Evolutionary conservation across 2,888 invertebrate genomes (phyloP), one percentile per base, ranked within the genome.

Genomic region (Drosophila multiciliata): DNA sequence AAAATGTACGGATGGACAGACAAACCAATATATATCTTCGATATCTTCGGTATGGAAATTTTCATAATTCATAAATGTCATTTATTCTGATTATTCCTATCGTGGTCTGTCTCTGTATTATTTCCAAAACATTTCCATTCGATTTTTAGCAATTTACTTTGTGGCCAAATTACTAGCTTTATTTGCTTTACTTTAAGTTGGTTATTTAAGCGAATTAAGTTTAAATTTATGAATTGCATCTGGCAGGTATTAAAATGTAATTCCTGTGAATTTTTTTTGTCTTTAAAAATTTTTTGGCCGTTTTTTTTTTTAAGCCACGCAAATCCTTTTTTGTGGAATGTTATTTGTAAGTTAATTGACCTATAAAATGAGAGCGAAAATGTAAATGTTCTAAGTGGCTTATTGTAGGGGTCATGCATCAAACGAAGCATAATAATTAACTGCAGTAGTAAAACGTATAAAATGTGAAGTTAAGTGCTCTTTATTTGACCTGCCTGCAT

Each of bases 131-230:
- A 72, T 60, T 67, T 42, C 32, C 61, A 58, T 61, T 64, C 49
- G 42, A 64, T 32, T 50, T 59, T 49, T 26, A 12, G 38, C 35
- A 35, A 55, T 55, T 23, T 48, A 23, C 40, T 61, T 35, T 35
- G 33, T 29, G 64, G 52, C 66, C 72, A 72, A 78, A 79, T 79
- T 79, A 66, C 38, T 17, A 2, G 60, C 67, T 68, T 78, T 68
- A 48, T 35, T 68, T n/a, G 61, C 33, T 49, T 55, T 66, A 75
- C 52, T 64, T 26, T 11, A 53, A 49, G 58, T 36, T 53, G 61
- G 38, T 57, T 57, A 64, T 68, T 61, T 60, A 61, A 73, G 59
- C 54, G 58, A 49, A 58, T 52, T 69, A 65, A 54, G 52, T 65
- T 62, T 69, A 36, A 69, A 65, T 69, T 64, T 2, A 12, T 26